Base-by-base conservation (phyloP, 2,888 invertebrate genomes). In the Hedychridium roseum region DNA sequence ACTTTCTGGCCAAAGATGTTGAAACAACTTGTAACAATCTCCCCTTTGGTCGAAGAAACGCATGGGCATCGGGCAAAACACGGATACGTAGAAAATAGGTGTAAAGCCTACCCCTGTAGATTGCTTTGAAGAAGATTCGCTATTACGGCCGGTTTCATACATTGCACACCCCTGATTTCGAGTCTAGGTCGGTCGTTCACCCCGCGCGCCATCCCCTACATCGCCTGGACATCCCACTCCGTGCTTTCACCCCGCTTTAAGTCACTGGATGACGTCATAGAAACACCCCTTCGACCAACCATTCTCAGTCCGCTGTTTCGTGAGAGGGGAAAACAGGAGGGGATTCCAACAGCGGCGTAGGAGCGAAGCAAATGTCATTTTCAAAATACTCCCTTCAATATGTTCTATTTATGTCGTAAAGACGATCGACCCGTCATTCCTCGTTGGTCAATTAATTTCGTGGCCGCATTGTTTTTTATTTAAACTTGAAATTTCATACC, bases 171-270 rank as follows among this genome's bases (percentile, higher is more conserved):
- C 78, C 76, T 77, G 76, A 77, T 71, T 73, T 60, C 68, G 76
- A 78, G 78, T 78, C 78, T 78, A 78, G 78, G 78, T 78, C 78
- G 78, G 78, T 77, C 78, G 67, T 78, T 78, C 78, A 78, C 73
- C 76, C 60, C 70, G 60, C 46, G 51, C 53, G 38, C 44, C 50
- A 20, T 31, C 59, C 56, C 63, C 61, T 42, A 52, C 63, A 56
- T 60, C 59, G 46, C 57, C 64, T 60, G 48, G 42, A 57, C 47
- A 50, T 50, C 56, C 16, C 39, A 32, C 53, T 35, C 37, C 51
- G 41, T 34, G 32, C 50, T 28, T 52, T 57, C 52, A 51, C 57
- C 48, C 39, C 49, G 43, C 42, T 43, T 56, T 44, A 14, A 40
- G 27, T 15, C 30, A 32, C 41, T 40, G 44, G 51, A 50, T 74